phyloP scores from a whole-genome alignment of 2,888 invertebrate genomes.

The Sinhomidia bicolor region DNA sequence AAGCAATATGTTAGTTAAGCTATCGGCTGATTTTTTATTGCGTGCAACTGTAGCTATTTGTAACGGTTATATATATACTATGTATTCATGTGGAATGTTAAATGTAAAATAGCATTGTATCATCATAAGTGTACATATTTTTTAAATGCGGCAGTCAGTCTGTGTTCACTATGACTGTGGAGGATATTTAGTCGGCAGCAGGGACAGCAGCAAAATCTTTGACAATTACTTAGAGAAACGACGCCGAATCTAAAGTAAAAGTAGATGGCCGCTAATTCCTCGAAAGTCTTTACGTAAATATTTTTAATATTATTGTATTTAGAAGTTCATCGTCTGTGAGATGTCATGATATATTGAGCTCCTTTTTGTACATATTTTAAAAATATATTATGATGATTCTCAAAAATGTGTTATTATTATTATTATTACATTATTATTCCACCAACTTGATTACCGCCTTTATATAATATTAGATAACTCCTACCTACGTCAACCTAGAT shows the following conservation, averaged over 20 bases:
- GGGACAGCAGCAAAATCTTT: background rate
- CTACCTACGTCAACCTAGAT: background rate
- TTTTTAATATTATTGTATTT: slow-evolving; percentile 71
- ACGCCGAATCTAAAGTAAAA: background rate
- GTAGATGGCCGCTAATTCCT: slow-evolving; percentile 60
- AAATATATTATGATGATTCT: slow-evolving; percentile 46
- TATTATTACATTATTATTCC: slow-evolving; percentile 26
- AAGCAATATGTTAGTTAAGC: slow-evolving; percentile 24
- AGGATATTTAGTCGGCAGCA: slow-evolving; percentile 63
- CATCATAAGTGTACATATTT: slow-evolving; percentile 39
- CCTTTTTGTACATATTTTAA: slow-evolving; percentile 23
- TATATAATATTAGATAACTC: slow-evolving; percentile 1
- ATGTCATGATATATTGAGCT: slow-evolving; percentile 35
- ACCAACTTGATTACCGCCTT: slow-evolving; percentile 69
- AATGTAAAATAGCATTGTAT: slow-evolving; percentile 25
- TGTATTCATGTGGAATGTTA: slow-evolving; percentile 11
- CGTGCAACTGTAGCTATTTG: slow-evolving; percentile 46
- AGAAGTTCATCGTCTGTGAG: slow-evolving; percentile 34
- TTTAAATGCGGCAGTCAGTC: slow-evolving; percentile 69
- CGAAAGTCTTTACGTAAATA: slow-evolving; percentile 68
- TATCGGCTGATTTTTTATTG: slow-evolving; percentile 40
- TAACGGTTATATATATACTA: background rate
- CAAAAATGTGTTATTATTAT: slow-evolving; percentile 40
- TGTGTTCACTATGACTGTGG: slow-evolving; percentile 74
- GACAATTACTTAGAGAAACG: background rate